Percentiles rank a stretch among this genome's conserved stretches.
phyloP scores from a whole-genome alignment of 30 jellyfish, hydroid and myxozoan species.

The Hydractinia symbiolongicarpus region DNA sequence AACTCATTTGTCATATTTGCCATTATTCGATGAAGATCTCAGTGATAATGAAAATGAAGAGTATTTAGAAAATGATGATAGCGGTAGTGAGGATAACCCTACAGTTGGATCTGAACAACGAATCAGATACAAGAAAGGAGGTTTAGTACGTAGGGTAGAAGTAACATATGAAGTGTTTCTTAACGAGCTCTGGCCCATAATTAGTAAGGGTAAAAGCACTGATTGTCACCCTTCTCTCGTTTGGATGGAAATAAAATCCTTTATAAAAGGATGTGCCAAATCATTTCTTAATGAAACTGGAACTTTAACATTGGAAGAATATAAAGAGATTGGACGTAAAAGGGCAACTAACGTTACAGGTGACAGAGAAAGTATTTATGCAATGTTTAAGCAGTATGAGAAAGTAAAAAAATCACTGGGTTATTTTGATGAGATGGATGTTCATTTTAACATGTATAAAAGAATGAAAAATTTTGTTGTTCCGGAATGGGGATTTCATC shows the following conservation, averaged over 20 bases:
- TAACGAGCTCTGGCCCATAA: conserved; percentile 57
- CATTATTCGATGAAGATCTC: conserved; percentile 43
- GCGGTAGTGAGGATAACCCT: conserved; percentile 5
- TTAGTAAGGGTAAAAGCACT: conserved; percentile 34
- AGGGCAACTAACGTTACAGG: conserved; percentile 73
- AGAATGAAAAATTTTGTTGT: conserved; percentile 30
- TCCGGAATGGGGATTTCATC: conserved; percentile 52
- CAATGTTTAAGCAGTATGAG: conserved; percentile 39
- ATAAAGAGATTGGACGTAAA: conserved; percentile 60
- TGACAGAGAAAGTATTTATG: conserved; percentile 57
- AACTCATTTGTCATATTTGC: conserved; percentile 46
- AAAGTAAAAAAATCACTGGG: conserved; percentile 31
- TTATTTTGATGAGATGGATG: conserved; percentile 62
- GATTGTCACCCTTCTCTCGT: conserved; percentile 67
- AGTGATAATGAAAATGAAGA: conserved; percentile 43
- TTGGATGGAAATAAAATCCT: conserved; percentile 85
- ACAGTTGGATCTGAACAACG: conserved; percentile 7
- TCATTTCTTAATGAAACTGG: conserved; percentile 52
- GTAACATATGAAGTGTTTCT: conserved; percentile 64
- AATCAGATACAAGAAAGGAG: neutral
- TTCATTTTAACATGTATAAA: conserved; percentile 43
- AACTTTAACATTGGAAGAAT: conserved; percentile 39
- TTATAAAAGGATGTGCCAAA: conserved; percentile 66
- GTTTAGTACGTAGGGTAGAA: conserved; percentile 20
- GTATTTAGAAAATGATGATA: conserved; percentile 18